Percentiles rank a stretch among this genome's conserved stretches.
phyloP scores from a whole-genome alignment of 2,113 vertebrate genomes.

The Dicerorhinus sumatrensis region DNA sequence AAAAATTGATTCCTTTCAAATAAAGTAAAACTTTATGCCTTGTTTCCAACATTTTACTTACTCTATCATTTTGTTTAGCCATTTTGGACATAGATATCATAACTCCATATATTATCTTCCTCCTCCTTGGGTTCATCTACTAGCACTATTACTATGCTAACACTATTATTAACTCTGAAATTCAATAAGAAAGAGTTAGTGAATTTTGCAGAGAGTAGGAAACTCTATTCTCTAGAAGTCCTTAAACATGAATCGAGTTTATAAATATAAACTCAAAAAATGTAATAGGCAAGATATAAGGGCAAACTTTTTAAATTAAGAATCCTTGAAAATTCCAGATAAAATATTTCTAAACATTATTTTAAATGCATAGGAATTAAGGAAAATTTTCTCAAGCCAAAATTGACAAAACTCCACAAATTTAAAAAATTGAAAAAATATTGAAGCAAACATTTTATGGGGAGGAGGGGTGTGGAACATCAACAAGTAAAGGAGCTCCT shows the following conservation, averaged over 20 bases:
- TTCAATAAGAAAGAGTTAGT: background rate
- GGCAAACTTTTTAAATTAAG: background rate
- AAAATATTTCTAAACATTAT: background rate
- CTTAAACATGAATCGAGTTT: background rate
- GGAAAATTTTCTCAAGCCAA: background rate
- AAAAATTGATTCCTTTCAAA: background rate
- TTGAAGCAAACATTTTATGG: background rate
- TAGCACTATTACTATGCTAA: background rate
- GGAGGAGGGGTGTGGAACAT: background rate
- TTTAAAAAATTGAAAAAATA: background rate
- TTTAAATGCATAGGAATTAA: background rate
- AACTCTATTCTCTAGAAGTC: background rate
- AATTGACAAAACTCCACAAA: background rate
- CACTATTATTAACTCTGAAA: background rate
- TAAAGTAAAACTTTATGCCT: background rate
- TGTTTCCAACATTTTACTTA: background rate
- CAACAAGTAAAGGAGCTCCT: background rate
- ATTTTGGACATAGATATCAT: background rate
- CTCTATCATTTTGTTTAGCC: background rate
- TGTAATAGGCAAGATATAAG: background rate
- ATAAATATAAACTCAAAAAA: background rate
- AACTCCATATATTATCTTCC: background rate
- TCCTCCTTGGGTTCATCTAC: background rate
- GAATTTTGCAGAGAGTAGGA: background rate
- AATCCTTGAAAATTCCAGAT: background rate